phyloP scores from a whole-genome alignment of 2,888 invertebrate species.

The Chloroclysta siterata region DNA sequence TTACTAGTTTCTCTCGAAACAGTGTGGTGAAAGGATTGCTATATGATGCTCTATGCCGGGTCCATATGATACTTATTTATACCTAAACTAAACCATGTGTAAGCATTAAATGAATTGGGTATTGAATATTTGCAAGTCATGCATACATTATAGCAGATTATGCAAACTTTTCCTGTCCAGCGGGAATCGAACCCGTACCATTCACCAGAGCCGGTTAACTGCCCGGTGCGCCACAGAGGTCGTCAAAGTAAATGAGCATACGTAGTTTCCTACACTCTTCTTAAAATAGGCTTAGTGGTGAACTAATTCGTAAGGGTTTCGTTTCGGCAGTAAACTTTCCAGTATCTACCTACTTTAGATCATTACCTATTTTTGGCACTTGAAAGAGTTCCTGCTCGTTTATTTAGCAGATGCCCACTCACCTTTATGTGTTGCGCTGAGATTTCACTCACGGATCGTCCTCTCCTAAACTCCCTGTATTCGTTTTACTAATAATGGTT shows the following conservation, averaged over 20 bases:
- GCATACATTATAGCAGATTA: background rate
- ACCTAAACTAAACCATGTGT: too few species aligned
- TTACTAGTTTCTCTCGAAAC: too few species aligned
- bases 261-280: background rate
- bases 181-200: background rate
- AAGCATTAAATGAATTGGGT: too few species aligned
- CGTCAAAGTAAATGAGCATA: background rate
- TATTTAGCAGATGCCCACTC: background rate
- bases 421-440: background rate
- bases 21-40: too few species aligned
- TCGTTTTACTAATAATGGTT: too few species aligned
- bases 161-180: background rate
- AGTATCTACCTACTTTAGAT: too few species aligned
- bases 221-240: background rate
- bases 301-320: background rate
- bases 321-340: background rate
- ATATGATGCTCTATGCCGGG: too few species aligned
- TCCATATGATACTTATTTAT: too few species aligned
- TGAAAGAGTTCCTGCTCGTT: too few species aligned
- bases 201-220: background rate
- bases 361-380: too few species aligned
- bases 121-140: too few species aligned
- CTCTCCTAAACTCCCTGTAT: background rate
- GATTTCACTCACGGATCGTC: background rate
- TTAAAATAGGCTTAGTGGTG: background rate